phyloP scores from a whole-genome alignment of 2,888 invertebrate genomes.

The Salticus scenicus region DNA sequence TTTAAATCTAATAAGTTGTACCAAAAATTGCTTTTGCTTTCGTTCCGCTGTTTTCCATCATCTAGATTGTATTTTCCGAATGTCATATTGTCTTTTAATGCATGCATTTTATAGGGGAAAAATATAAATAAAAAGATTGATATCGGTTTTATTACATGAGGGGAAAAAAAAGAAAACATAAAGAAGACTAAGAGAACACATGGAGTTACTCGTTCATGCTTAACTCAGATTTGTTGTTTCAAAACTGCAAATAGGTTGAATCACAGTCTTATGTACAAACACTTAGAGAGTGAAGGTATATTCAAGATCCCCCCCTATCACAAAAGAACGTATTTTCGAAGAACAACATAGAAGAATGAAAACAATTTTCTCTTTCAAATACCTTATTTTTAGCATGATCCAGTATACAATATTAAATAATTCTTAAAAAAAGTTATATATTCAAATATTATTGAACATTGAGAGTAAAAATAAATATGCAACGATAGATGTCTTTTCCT shows the following conservation, averaged over 20 bases:
- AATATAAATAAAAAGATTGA: conserved; percentile 1
- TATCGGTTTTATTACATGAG: conserved; percentile 35
- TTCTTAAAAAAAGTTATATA: too few relatives aligned
- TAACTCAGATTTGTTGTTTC: conserved; percentile 29
- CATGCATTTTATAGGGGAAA: not conserved
- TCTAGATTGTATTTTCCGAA: conserved; percentile 44
- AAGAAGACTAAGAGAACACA: conserved; percentile 29
- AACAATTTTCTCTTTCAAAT: not conserved
- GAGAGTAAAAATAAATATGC: too few relatives aligned
- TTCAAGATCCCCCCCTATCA: not conserved
- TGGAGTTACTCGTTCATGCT: conserved; percentile 23
- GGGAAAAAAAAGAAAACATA: too few relatives aligned
- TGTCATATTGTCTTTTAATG: conserved; percentile 10
- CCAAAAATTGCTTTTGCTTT: not conserved
- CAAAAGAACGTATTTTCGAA: not conserved
- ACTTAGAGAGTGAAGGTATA: not conserved
- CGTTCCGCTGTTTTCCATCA: conserved; percentile 30
- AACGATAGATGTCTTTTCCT: too few relatives aligned
- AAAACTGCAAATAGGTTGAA: conserved; percentile 37
- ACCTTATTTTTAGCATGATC: too few relatives aligned
- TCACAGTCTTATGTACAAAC: not conserved
- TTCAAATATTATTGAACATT: too few relatives aligned
- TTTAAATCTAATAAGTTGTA: not conserved
- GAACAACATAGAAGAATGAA: too few relatives aligned
- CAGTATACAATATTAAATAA: too few relatives aligned